A percentile compares a stretch with the other conserved stretches of the same genome.
Evolutionary conservation across 2,888 invertebrate genomes (phyloP).

Genomic region (Cryptops parisi): DNA sequence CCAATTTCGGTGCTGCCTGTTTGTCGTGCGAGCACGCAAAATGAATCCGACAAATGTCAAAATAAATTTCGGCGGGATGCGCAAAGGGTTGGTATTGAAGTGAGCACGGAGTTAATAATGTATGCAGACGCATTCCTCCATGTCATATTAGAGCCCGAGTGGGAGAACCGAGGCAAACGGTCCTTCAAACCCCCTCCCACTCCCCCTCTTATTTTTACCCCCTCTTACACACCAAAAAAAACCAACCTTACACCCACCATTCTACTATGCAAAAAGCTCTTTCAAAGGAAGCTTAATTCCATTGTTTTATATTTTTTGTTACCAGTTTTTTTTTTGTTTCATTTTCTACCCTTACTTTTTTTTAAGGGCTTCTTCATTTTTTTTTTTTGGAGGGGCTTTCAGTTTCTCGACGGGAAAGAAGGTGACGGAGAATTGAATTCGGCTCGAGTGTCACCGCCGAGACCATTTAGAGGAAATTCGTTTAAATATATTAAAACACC

Average conservation of each 20-base stretch:
- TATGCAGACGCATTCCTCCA: constrained; percentile 9
- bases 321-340: not conserved
- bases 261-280: too few species aligned
- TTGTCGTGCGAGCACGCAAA: constrained; percentile 12
- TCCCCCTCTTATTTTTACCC: not conserved
- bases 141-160: constrained; percentile 1
- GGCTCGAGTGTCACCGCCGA: not conserved
- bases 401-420: too few species aligned
- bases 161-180: not conserved
- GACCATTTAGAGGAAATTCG: constrained; percentile 1
- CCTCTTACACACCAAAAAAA: too few species aligned
- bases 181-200: not conserved
- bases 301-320: not conserved
- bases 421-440: constrained; percentile 3
- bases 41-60: constrained; percentile 15
- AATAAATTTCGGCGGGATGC: constrained; percentile 13
- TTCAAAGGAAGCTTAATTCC: constrained; percentile 5
- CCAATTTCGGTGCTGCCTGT: constrained; percentile 2
- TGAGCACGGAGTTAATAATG: constrained; percentile 14
- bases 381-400: too few species aligned
- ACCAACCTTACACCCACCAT: too few species aligned
- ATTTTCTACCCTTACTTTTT: too few species aligned
- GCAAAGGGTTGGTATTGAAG: constrained; percentile 12
- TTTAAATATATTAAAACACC: not conserved
- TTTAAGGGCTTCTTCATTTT: too few species aligned